Conservation (phyloP, 92 coral and sea anemone genomes). For the Palythoa caribaeorum region DNA sequence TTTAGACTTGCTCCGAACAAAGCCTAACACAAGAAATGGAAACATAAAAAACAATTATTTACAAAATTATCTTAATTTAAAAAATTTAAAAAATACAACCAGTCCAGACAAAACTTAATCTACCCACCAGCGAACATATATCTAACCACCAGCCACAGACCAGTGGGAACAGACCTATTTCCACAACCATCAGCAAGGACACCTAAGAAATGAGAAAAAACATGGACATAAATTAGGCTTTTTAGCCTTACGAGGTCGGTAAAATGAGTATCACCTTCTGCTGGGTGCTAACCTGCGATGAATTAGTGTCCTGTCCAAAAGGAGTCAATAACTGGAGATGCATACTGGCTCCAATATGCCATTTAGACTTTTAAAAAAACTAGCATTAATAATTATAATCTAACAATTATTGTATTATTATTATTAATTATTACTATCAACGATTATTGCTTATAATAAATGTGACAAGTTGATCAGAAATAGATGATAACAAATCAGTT, state of each 20-base stretch:
- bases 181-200: slow-evolving; percentile 95
- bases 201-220: slow-evolving; percentile 59
- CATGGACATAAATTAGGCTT: not conserved
- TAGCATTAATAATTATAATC: too few species aligned
- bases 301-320: too few species aligned
- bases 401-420: too few species aligned
- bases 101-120: not conserved
- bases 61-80: not conserved
- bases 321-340: too few species aligned
- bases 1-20: slow-evolving; percentile 93
- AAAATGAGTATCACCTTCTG: too few species aligned
- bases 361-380: too few species aligned
- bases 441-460: too few species aligned
- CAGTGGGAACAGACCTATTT: slow-evolving; percentile 94
- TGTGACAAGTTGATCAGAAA: too few species aligned
- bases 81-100: not conserved
- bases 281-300: too few species aligned
- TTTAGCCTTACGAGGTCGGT: too few species aligned
- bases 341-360: too few species aligned
- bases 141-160: slow-evolving; percentile 99
- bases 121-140: slow-evolving; percentile 84
- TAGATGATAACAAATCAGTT: not conserved
- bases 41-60: not conserved
- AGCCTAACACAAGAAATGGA: slow-evolving; percentile 66
- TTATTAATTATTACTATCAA: too few species aligned